Evolutionary conservation across 2,113 vertebrate genomes (phyloP).

Genomic region (Rutilus rutilus): DNA sequence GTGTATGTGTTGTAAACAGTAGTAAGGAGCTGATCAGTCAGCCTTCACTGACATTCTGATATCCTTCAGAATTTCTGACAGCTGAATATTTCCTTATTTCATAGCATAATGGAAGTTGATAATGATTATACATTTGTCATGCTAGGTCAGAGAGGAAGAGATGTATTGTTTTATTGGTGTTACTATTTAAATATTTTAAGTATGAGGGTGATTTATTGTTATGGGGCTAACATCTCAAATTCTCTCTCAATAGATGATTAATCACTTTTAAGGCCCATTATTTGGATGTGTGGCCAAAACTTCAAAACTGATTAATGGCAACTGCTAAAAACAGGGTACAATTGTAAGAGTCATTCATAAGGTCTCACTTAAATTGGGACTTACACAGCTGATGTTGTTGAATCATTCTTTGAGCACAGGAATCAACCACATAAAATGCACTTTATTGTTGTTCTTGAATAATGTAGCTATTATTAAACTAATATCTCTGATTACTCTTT

Average conservation of each 20-base stretch:
- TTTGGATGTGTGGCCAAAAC: slow-evolving; percentile 38
- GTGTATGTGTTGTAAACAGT: slow-evolving; percentile 1
- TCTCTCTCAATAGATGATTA: slow-evolving; percentile 18
- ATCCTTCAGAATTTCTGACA: neutral
- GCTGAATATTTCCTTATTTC: neutral
- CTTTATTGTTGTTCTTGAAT: neutral
- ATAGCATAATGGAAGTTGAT: slow-evolving; percentile 28
- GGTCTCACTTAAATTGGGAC: neutral
- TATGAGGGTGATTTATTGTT: slow-evolving; percentile 51
- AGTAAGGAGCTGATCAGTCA: neutral
- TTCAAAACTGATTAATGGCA: slow-evolving; percentile 21
- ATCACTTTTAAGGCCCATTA: slow-evolving; percentile 45
- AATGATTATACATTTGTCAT: slow-evolving; percentile 55
- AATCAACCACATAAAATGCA: neutral
- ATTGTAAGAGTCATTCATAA: neutral
- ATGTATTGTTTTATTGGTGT: slow-evolving; percentile 52
- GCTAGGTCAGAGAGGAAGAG: slow-evolving; percentile 41
- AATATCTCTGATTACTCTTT: neutral
- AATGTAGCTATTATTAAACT: too few species aligned
- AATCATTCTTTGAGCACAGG: neutral
- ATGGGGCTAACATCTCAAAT: slow-evolving; percentile 1
- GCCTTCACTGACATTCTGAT: neutral
- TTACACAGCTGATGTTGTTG: neutral
- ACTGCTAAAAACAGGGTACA: slow-evolving; percentile 1
- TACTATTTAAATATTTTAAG: slow-evolving; percentile 58